Percentiles rank a stretch among this genome's conserved stretches.
These are phyloP conservation scores for Xanthostigma xanthostigma DNA, from an alignment of 2,888 invertebrate species.

Conservation along the genomic window DNA sequence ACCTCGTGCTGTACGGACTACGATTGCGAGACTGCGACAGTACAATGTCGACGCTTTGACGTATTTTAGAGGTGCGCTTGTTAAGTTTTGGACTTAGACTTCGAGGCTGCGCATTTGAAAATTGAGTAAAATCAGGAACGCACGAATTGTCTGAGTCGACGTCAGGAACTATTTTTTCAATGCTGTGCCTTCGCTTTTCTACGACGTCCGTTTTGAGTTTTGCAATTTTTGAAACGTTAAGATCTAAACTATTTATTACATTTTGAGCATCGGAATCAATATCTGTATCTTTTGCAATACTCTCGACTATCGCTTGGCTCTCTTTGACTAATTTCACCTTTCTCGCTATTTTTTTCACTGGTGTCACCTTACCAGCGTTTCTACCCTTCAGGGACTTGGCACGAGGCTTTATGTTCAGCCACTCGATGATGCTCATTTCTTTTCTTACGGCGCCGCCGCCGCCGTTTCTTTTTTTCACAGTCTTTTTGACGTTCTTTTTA, in stretches of 20 bases:
- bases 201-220: constrained; percentile 17
- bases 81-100: constrained; percentile 21
- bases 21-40: constrained; percentile 14
- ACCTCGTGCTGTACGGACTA: constrained; percentile 45
- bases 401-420: too few species aligned
- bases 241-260: constrained; percentile 27
- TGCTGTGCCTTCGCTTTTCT: constrained; percentile 25
- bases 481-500: constrained; percentile 16
- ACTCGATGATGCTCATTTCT: too few species aligned
- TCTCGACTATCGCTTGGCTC: constrained; percentile 21
- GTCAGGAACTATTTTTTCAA: constrained; percentile 25
- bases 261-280: constrained; percentile 23
- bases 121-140: constrained; percentile 15
- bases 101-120: constrained; percentile 21
- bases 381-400: neutral
- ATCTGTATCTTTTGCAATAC: constrained; percentile 17
- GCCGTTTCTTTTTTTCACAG: neutral
- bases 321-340: constrained; percentile 17
- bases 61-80: constrained; percentile 19
- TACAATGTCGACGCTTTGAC: constrained; percentile 19
- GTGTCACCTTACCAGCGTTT: neutral
- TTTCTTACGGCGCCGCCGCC: too few species aligned
- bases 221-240: constrained; percentile 23
- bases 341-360: too few species aligned
- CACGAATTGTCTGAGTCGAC: constrained; percentile 8